These are phyloP conservation scores for Nansenia antarctica DNA, from an alignment of 2,113 vertebrate species.

Conservation along the genomic window DNA sequence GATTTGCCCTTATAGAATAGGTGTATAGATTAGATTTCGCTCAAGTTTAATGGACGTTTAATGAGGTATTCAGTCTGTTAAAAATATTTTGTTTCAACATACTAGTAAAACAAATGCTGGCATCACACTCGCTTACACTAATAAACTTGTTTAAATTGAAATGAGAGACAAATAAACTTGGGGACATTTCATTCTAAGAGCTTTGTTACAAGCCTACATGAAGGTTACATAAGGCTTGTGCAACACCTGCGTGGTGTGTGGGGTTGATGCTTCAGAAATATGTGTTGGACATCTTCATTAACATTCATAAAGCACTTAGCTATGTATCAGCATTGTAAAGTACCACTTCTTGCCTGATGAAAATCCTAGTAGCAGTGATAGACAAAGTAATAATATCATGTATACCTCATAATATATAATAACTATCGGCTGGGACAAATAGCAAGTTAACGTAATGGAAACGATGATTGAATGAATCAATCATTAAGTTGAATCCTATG, in stretches of 20 bases:
- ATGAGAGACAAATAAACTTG: slow-evolving; percentile 12
- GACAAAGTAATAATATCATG: slow-evolving; percentile 16
- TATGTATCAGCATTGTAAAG: background rate
- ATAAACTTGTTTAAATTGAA: slow-evolving; percentile 24
- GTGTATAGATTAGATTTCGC: background rate
- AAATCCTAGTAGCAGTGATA: slow-evolving; percentile 13
- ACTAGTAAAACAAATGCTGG: slow-evolving; percentile 7
- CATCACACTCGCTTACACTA: background rate
- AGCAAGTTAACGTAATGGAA: background rate
- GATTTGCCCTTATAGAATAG: slow-evolving; percentile 1
- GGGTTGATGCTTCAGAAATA: slow-evolving; percentile 43
- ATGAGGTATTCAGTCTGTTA: background rate
- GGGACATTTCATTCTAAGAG: slow-evolving; percentile 17
- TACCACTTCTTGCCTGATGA: slow-evolving; percentile 5
- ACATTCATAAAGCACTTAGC: slow-evolving; percentile 31
- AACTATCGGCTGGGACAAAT: background rate
- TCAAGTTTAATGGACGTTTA: background rate
- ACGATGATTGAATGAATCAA: background rate
- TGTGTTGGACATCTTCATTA: slow-evolving; percentile 38
- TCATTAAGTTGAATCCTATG: slow-evolving; percentile 2
- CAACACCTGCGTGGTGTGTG: slow-evolving; percentile 53
- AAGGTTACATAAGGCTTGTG: slow-evolving; percentile 51
- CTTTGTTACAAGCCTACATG: slow-evolving; percentile 24
- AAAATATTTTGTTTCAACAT: slow-evolving; percentile 9
- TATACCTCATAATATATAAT: background rate